These are phyloP conservation scores for Cryptus viduatorius DNA, from an alignment of 2,888 invertebrate genomes.

Conservation along the genomic window DNA sequence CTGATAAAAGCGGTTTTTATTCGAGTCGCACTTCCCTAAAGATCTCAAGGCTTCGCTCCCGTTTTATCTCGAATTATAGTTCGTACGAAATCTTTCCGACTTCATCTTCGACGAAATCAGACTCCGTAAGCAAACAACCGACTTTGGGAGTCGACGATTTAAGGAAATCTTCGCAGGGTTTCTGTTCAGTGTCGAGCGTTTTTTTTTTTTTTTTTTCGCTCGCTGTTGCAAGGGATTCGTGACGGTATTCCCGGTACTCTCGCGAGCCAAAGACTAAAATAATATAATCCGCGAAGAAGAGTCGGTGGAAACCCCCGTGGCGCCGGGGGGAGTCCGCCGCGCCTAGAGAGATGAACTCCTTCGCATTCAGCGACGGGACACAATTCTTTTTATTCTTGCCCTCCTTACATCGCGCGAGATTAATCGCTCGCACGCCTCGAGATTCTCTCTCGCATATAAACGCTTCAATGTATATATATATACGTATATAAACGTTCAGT, in stretches of 20 bases:
- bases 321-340: slow-evolving; percentile 34
- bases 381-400: slow-evolving; percentile 48
- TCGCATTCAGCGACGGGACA: slow-evolving; percentile 29
- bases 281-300: slow-evolving; percentile 65
- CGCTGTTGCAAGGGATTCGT: slow-evolving; percentile 10
- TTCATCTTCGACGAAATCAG: not conserved
- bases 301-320: slow-evolving; percentile 15
- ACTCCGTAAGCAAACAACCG: not conserved
- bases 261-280: slow-evolving; percentile 46
- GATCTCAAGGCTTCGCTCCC: not conserved
- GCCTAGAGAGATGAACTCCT: slow-evolving; percentile 12
- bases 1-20: not conserved
- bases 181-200: slow-evolving; percentile 30
- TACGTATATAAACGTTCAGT: not conserved
- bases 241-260: slow-evolving; percentile 35
- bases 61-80: too few species aligned
- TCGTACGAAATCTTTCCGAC: too few species aligned
- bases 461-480: not conserved
- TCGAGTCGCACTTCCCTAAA: not conserved
- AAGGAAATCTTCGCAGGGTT: slow-evolving; percentile 41
- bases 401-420: slow-evolving; percentile 65
- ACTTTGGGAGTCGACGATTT: slow-evolving; percentile 36
- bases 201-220: slow-evolving; percentile 20
- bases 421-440: slow-evolving; percentile 65
- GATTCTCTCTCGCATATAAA: slow-evolving; percentile 14